Percentiles rank a stretch among this genome's conserved stretches.
These are phyloP conservation scores for Heliconius hortense DNA, from an alignment of 2,888 invertebrate genomes.

Conservation along the genomic window DNA sequence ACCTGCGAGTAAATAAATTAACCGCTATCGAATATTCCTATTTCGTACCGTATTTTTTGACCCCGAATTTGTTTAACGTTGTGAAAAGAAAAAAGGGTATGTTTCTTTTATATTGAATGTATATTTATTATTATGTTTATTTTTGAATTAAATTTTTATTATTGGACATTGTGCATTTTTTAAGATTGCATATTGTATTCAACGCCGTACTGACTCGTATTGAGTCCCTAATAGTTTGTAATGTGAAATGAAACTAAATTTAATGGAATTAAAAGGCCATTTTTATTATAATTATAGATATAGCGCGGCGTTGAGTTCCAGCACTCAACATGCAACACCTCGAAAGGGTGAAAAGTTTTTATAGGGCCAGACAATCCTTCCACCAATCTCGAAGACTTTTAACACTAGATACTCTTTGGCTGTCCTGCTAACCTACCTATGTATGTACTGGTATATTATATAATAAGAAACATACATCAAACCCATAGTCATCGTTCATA, in stretches of 20 bases:
- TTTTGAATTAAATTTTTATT: no score
- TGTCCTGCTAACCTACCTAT: no score
- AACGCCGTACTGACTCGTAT: no score
- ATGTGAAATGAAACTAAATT: not conserved
- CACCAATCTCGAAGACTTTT: not conserved
- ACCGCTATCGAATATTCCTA: conserved; percentile 69
- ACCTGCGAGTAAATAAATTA: conserved; percentile 73
- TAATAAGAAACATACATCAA: not conserved
- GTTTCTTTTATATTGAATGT: not conserved
- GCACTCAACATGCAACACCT: not conserved
- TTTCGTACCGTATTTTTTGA: conserved; percentile 47
- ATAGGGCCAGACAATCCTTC: not conserved
- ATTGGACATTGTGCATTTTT: no score
- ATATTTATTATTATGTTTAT: not conserved
- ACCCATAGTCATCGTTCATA: not conserved
- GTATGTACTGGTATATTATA: not conserved
- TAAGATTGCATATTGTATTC: no score
- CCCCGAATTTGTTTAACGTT: conserved; percentile 33
- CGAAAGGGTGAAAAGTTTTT: not conserved
- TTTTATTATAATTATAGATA: not conserved
- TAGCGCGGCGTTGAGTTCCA: not conserved
- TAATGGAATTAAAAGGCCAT: not conserved
- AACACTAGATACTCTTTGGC: not conserved
- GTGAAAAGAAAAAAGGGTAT: conserved; percentile 4
- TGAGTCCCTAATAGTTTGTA: not conserved